A percentile compares a stretch with the other conserved stretches of the same genome.
Conservation (phyloP, 2,113 vertebrate genomes). For the Carassius gibelio region DNA sequence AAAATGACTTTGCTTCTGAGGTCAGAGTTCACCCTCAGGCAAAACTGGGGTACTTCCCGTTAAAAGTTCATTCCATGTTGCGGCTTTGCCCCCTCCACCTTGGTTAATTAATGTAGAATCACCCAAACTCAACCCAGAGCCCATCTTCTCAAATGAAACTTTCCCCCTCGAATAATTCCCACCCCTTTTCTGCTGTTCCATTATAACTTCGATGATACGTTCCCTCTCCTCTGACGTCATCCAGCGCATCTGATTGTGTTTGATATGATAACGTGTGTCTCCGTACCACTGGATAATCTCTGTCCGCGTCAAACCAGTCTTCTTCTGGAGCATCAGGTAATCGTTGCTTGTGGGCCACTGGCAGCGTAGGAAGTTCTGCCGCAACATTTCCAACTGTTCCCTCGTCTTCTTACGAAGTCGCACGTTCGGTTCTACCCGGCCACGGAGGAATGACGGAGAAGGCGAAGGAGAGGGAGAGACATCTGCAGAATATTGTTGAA, state of each 20-base stretch:
- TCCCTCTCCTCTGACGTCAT: constrained; percentile 66
- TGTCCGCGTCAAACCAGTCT: constrained; percentile 71
- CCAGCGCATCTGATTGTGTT: constrained; percentile 78
- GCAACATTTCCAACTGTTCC: constrained; percentile 78
- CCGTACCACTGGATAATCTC: constrained; percentile 82
- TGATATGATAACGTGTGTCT: constrained; percentile 82
- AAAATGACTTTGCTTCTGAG: constrained; percentile 5
- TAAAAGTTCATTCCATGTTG: constrained; percentile 37
- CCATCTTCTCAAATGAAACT: constrained; percentile 4
- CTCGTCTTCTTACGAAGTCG: constrained; percentile 61
- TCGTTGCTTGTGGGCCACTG: constrained; percentile 78
- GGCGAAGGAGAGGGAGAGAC: constrained; percentile 49
- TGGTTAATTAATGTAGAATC: constrained; percentile 32
- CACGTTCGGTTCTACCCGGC: constrained; percentile 38
- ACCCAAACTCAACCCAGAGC: not conserved
- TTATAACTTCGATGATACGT: constrained; percentile 40
- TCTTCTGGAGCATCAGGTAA: constrained; percentile 71
- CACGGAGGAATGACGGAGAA: constrained; percentile 33
- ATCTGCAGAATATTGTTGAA: constrained; percentile 4
- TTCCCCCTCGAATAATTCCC: not conserved
- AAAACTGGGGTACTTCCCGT: constrained; percentile 36
- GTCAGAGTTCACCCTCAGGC: constrained; percentile 51
- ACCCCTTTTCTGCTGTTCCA: constrained; percentile 43
- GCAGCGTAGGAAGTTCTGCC: constrained; percentile 75
- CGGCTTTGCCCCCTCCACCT: not conserved